Base-by-base conservation (phyloP, 1,140 invertebrate species). In the Cyphomyrmex costatus region DNA sequence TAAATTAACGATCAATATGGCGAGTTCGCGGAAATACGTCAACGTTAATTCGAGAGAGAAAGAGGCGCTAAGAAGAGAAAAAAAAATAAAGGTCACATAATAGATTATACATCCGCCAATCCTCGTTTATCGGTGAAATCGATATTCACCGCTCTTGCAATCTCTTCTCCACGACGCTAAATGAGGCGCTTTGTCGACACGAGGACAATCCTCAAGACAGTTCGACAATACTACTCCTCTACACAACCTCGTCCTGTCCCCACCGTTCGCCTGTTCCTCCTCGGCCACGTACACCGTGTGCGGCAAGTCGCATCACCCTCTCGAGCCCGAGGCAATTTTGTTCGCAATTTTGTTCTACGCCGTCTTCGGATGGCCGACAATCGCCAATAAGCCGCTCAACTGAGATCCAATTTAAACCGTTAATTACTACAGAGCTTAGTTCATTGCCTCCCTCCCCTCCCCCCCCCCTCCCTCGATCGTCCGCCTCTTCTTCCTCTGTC, bases 341-440 rank as follows among this genome's bases (percentile, higher is more conserved):
- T 90, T 90, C 89, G 89, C 88, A 91, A 92, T 92, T 92, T 92
- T 92, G 87, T 91, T 92, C 90, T 89, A 90, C 90, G 86, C 90
- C 88, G 91, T 89, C 88, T 88, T 89, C 89, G 86, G 77, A 19
- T 30, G 68, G 68, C 63, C 89, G 79, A 93, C 92, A 92, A 92
- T 92, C 91, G 90, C n/a, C 91, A 91, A 91, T 92, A 91, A 91
- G 86, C 85, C 89, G 60, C 86, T 89, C 87, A 86, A 87, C 91
- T 89, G 68, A 90, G 90, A 93, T 93, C 92, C 92, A 91, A 93
- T 93, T 93, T 93, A 93, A 91, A 93, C 87, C 89, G 92, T 92
- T 93, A 93, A 93, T 93, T 93, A 93, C 92, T 87, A 90, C 88
- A 84, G 89, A 91, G 85, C 63, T 88, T 27, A 30, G 60, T 82